Conservation (phyloP, 2,113 vertebrate genomes). For the Rhagologus leucostigma region DNA sequence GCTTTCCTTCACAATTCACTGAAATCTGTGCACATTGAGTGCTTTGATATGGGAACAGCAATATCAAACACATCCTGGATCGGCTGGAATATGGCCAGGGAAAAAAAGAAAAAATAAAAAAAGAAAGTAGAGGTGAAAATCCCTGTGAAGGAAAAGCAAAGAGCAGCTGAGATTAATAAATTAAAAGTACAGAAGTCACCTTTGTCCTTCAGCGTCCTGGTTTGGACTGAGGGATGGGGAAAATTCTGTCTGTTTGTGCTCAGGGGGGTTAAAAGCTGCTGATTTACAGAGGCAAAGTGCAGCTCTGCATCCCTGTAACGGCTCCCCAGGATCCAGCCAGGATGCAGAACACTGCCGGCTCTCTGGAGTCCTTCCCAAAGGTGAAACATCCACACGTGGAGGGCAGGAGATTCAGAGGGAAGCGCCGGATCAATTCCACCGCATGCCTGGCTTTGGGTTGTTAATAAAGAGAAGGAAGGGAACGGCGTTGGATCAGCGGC, state of each 20-base stretch:
- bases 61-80: background rate
- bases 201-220: background rate
- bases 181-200: background rate
- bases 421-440: background rate
- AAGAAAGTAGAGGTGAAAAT: background rate
- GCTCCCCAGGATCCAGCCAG: background rate
- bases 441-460: background rate
- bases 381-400: background rate
- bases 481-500: rapidly evolving
- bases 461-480: background rate
- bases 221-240: background rate
- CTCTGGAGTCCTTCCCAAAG: constrained; percentile 17
- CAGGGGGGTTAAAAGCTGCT: background rate
- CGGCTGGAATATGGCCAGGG: background rate
- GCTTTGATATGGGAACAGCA: background rate
- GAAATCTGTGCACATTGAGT: background rate
- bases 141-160: background rate
- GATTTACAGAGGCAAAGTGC: background rate
- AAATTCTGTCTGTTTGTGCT: background rate
- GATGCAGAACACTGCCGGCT: background rate
- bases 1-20: background rate
- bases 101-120: background rate
- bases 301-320: background rate
- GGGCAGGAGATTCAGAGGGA: background rate
- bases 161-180: background rate